Evolutionary conservation across 2,888 invertebrate genomes (phyloP), one percentile per base, ranked within the genome.

Genomic region (Pseudococcus jackbeardsleyi): DNA sequence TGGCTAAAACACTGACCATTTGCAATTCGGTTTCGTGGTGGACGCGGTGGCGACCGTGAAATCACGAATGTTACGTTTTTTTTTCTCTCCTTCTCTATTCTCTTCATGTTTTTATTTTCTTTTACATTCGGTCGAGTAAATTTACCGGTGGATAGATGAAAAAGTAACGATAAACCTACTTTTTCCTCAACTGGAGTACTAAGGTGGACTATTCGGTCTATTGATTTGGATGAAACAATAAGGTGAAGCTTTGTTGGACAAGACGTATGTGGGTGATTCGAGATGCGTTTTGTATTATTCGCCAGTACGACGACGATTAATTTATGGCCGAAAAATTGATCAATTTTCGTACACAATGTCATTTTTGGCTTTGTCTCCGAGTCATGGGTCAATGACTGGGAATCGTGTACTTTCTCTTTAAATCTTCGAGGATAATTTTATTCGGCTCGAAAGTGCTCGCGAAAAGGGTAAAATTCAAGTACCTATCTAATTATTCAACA

Each of bases 31-130:
- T 42, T 86, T 86, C 42, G 59, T 72, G 59, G 59, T 86, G 59
- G 64, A 64, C 72, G 72, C 54, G 86, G 59, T 72, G 86, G 48
- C 86, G 64, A 86, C 64, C 86, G 64, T 86, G 86, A 86, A 86
- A 86, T 86, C 86, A 86, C 86, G 86, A 86, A 86, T 86, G 86
- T 72, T 68, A 64, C 59, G 12, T 85, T 68, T 86, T 86, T 86
- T 86, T 48, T 84, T 33, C 26, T 33, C 26, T 33, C 26, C 26
- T 33, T 33, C 26, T 33, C 26, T 3, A 33, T 33, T 33, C 26
- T 33, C 26, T 33, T 3, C 50, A 19, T 84, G n/a, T 46, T 84
- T 46, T 46, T 84, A 11, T 19, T 50, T n/a, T 48, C n/a, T 84
- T 84, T 84, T 84, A 50, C 50, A 26, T 19, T 17, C 0, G 15